Evolutionary conservation across 2,888 invertebrate genomes (phyloP).

Genomic region (Nineta flava): DNA sequence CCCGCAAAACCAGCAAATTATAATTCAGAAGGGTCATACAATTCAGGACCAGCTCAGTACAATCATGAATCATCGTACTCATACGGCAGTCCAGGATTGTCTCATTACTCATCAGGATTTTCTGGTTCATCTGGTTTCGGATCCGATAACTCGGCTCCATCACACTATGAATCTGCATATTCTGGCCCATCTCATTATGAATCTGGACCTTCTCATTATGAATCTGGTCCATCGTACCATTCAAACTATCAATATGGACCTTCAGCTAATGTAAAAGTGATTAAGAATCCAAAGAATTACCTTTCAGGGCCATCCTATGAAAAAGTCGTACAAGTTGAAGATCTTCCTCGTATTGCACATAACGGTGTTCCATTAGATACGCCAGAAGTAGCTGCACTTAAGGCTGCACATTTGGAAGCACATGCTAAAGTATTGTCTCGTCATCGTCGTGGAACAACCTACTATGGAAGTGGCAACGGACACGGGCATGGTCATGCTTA

Average conservation of each 20-base stretch:
- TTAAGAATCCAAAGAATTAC: neutral
- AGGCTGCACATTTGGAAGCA: constrained; percentile 2
- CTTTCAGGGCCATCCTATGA: neutral
- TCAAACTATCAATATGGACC: neutral
- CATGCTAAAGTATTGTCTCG: neutral
- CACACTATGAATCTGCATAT: no score
- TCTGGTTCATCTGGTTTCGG: no score
- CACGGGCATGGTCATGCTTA: neutral
- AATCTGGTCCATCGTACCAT: neutral
- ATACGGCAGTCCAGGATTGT: no score
- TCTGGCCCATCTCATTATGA: neutral
- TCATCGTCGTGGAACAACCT: neutral
- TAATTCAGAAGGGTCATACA: no score
- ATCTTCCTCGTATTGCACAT: constrained; percentile 4
- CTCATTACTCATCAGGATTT: no score
- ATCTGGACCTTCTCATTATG: neutral
- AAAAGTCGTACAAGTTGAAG: neutral
- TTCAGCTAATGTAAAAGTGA: neutral
- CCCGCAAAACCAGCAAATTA: no score
- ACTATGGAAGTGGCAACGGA: neutral
- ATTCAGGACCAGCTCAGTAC: no score
- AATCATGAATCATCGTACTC: no score
- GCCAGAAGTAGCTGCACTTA: constrained; percentile 5
- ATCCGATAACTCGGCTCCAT: no score
- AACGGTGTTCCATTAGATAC: constrained; percentile 7